Evolutionary conservation across 2,113 vertebrate species (phyloP).

Genomic region (Caracal caracal): DNA sequence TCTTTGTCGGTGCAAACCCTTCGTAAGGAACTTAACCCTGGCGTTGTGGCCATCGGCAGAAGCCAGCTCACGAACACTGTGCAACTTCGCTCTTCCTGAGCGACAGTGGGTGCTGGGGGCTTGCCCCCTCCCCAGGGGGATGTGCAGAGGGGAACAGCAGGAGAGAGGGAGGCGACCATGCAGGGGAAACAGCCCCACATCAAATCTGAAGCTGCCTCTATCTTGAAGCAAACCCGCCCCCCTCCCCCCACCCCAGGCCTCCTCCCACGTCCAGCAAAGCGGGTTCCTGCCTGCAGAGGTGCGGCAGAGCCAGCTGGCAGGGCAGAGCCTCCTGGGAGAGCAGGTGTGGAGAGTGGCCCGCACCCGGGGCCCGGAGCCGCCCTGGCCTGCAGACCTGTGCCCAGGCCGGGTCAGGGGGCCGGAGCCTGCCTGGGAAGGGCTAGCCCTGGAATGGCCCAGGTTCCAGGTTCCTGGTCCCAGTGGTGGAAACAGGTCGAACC

Average conservation of each 20-base stretch:
- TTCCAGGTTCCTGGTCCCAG: not conserved
- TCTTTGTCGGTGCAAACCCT: not conserved
- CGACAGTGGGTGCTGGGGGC: not conserved
- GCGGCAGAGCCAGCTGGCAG: not conserved
- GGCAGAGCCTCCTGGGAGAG: not conserved
- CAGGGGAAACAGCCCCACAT: accelerated
- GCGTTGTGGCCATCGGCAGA: not conserved
- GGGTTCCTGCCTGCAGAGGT: not conserved
- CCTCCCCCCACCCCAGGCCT: not conserved
- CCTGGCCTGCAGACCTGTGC: not conserved
- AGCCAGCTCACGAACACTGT: accelerated
- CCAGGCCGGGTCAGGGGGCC: too few relatives aligned
- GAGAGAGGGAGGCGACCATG: not conserved
- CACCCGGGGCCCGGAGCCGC: not conserved
- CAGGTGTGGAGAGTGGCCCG: not conserved
- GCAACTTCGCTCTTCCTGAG: accelerated
- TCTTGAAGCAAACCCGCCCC: not conserved
- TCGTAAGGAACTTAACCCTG: not conserved
- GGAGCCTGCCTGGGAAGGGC: not conserved
- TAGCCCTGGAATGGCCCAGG: not conserved
- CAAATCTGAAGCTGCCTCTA: accelerated
- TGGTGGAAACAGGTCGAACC: slow-evolving; percentile 28
- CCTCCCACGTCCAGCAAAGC: not conserved
- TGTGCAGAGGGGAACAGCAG: accelerated
- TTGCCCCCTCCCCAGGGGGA: not conserved